Conservation (phyloP, 2,797 vertebrate species). For the Trichosurus vulpecula region DNA sequence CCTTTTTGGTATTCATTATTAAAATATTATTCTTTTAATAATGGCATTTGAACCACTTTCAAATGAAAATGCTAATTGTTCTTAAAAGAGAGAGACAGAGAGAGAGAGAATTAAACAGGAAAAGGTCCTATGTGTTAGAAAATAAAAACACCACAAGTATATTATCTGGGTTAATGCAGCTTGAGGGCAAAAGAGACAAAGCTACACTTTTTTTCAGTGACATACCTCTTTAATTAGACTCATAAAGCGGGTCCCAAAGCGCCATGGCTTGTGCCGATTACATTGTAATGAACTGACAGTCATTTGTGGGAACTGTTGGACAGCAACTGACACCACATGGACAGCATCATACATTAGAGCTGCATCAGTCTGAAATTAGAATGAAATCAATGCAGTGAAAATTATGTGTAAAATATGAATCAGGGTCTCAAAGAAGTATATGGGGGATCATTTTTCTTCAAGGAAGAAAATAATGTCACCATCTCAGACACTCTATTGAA, state of each 20-base stretch:
- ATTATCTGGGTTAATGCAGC: not conserved
- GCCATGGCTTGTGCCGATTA: conserved; percentile 98
- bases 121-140: not conserved
- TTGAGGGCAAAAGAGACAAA: not conserved
- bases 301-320: conserved; percentile 98
- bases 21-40: not conserved
- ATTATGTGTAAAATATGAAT: not conserved
- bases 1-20: not conserved
- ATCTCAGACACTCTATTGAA: not conserved
- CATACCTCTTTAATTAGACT: conserved; percentile 97
- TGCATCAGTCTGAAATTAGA: conserved; percentile 92
- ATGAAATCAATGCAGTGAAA: conserved; percentile 42
- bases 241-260: conserved; percentile 97
- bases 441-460: not conserved
- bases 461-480: not conserved
- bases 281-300: conserved; percentile 98
- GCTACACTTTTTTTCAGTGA: not conserved
- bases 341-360: conserved; percentile 98
- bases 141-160: not conserved
- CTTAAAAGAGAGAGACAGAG: not conserved
- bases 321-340: conserved; percentile 97
- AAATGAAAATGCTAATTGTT: conserved; percentile 3
- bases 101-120: conserved; percentile 1
- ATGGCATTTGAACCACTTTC: not conserved
- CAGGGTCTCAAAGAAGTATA: not conserved